phyloP scores from a whole-genome alignment of 2,888 invertebrate genomes.

The Tetranychus piercei region DNA sequence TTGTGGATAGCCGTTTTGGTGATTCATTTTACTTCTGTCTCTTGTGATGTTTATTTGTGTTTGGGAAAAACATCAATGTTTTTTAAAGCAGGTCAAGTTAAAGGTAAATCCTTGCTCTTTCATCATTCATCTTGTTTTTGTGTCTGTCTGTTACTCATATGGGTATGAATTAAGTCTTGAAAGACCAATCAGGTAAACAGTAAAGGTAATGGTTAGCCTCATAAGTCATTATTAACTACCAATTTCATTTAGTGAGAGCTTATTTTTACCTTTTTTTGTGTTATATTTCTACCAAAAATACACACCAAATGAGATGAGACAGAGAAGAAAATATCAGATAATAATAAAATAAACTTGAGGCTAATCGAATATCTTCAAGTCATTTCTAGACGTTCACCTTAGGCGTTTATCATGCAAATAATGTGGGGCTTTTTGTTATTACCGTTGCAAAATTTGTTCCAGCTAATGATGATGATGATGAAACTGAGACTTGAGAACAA shows the following conservation, averaged over 20 bases:
- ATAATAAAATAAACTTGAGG: not conserved
- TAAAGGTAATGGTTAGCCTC: not conserved
- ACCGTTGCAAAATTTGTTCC: not conserved
- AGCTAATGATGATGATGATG: not conserved
- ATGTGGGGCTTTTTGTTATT: not conserved
- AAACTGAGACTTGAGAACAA: too few relatives aligned
- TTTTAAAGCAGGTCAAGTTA: not conserved
- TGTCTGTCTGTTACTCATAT: not conserved
- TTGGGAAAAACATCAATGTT: not conserved
- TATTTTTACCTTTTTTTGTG: not conserved
- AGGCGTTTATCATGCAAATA: slow-evolving; percentile 1
- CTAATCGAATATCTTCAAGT: not conserved
- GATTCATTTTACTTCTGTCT: not conserved
- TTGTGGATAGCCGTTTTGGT: not conserved
- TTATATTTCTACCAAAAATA: not conserved
- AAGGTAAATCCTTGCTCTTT: not conserved
- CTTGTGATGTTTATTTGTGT: not conserved
- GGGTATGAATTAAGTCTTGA: not conserved
- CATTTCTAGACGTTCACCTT: not conserved
- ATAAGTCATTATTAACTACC: not conserved
- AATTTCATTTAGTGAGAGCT: not conserved
- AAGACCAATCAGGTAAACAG: not conserved
- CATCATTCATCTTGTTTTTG: not conserved
- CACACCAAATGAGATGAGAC: not conserved
- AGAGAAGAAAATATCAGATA: not conserved